Evolutionary conservation across 1,140 invertebrate species (phyloP), one percentile per base, ranked within the genome.

Genomic region (Lithobius niger): DNA sequence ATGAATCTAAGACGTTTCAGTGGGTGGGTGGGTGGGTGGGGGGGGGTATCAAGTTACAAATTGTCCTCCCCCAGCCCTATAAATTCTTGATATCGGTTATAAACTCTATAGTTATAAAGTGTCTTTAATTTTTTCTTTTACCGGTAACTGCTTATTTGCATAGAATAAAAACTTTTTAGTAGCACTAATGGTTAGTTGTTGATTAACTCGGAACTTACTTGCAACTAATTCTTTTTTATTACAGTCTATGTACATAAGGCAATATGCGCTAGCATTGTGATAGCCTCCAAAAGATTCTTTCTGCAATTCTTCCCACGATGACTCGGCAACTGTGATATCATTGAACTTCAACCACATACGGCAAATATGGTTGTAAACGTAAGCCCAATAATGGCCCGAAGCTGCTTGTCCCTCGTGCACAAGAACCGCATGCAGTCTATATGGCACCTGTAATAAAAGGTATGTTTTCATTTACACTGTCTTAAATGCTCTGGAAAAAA

Each of bases 331-430:
- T 47, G 72, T 66, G 42, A 73, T 74, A 61, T 76, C 75, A 62
- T 76, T 76, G 60, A 74, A 76, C 62, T 64, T 64, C 27, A 59
- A 56, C 62, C 62, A 64, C 13, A 54, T 25, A 21, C 65, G 59
- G 13, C 59, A 55, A 0, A 43, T 54, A 21, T 62, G 61, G 59
- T 71, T 65, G 56, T 67, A 72, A 22, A 75, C 69, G 60, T 76
- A 76, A 0, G 74, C 71, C 74, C 74, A 76, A 63, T 76, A 76
- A 63, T 76, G 75, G 26, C 75, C 75, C 1, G 71, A 73, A n/a
- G 69, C 71, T 18, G 74, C 73, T 47, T 74, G 71, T n/a, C 75
- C 75, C 59, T 76, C 75, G 60, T 76, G 75, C 18, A 76, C 74
- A 53, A 75, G 60, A 44, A 76, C 75, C 44, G 75, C 71, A 65